These are phyloP conservation scores for Osmerus eperlanus DNA, from an alignment of 2,113 vertebrate genomes.

Conservation along the genomic window DNA sequence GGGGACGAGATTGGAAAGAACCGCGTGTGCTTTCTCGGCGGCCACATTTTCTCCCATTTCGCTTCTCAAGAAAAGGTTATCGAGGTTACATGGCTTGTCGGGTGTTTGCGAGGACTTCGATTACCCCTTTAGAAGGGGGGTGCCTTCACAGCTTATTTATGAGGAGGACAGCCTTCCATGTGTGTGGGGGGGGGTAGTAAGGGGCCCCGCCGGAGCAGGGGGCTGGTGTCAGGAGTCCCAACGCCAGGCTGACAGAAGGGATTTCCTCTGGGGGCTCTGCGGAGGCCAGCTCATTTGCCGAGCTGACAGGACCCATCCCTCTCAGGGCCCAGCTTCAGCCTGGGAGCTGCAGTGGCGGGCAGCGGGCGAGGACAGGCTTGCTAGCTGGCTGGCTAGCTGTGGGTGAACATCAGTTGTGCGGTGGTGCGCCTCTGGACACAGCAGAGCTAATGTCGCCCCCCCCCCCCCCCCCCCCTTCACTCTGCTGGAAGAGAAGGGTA, in stretches of 20 bases:
- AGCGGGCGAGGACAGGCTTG: not conserved
- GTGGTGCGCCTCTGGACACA: not conserved
- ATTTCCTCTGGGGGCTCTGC: conserved; percentile 5
- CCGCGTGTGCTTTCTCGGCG: no score
- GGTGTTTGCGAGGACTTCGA: conserved; percentile 23
- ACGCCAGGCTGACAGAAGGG: not conserved
- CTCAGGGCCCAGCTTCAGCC: not conserved
- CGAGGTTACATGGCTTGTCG: not conserved
- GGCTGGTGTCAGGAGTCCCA: not conserved
- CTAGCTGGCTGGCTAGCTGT: not conserved
- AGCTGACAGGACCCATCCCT: not conserved
- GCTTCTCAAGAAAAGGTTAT: not conserved
- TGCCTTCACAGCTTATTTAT: conserved; percentile 23
- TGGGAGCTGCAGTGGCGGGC: conserved; percentile 6
- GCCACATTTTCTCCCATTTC: no score
- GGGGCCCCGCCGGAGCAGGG: conserved; percentile 3
- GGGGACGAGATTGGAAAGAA: not conserved
- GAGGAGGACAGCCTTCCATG: conserved; percentile 11
- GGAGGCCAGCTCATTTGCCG: conserved; percentile 18
- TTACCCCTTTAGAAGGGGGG: conserved; percentile 25
- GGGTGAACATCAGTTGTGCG: not conserved
- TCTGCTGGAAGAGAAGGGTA: conserved; percentile 31
- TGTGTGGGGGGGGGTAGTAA: not conserved
- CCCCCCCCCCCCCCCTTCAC: conserved; percentile 24
- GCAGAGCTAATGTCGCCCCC: conserved; percentile 34